These are phyloP conservation scores for Orthosia gracilis DNA, from an alignment of 2,888 invertebrate genomes.

Conservation along the genomic window DNA sequence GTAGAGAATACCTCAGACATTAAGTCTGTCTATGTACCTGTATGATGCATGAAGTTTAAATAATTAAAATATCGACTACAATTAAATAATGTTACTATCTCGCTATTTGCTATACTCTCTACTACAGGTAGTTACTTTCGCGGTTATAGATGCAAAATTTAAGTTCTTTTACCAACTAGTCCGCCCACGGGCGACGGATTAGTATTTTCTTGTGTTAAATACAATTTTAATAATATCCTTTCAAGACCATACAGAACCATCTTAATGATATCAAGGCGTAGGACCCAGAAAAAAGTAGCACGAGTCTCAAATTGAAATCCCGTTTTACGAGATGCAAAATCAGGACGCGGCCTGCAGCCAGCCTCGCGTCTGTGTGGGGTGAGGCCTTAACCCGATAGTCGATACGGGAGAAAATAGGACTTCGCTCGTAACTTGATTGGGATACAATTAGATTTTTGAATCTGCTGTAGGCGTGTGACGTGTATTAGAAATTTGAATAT, in stretches of 20 bases:
- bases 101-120: not conserved
- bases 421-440: not conserved
- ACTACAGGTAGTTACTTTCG: too few relatives aligned
- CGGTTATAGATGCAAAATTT: too few relatives aligned
- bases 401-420: not conserved
- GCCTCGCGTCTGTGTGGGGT: constrained; percentile 8
- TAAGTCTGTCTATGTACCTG: too few relatives aligned
- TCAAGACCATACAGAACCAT: too few relatives aligned
- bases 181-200: too few relatives aligned
- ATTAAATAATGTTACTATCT: not conserved
- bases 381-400: constrained; percentile 8
- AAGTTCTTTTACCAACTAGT: too few relatives aligned
- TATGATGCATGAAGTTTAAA: too few relatives aligned
- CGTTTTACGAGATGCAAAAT: not conserved
- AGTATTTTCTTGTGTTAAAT: too few relatives aligned
- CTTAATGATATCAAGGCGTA: not conserved
- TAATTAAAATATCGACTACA: not conserved
- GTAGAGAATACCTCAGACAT: too few relatives aligned
- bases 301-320: not conserved
- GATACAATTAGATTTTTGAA: not conserved
- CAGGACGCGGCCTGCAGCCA: not conserved
- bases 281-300: not conserved
- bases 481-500: not conserved
- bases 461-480: not conserved
- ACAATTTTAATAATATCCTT: too few relatives aligned